These are phyloP conservation scores for Drosophila villosipedis DNA, from an alignment of 2,888 invertebrate genomes.

Conservation along the genomic window DNA sequence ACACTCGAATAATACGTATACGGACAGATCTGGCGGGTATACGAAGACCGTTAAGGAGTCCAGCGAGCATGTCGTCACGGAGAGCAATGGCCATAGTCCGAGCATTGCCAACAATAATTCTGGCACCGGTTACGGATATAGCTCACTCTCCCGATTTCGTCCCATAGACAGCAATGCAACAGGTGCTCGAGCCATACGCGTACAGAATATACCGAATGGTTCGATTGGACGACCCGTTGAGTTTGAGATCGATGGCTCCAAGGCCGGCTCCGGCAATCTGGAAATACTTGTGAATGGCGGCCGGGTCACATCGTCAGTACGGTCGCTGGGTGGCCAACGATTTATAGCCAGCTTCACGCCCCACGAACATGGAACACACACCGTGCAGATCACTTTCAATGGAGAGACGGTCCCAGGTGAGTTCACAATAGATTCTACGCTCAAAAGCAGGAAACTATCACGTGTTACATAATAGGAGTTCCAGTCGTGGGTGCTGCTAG, in stretches of 20 bases:
- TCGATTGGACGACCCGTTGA: conserved; percentile 96
- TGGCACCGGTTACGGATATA: conserved; percentile 73
- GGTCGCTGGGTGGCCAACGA: conserved; percentile 94
- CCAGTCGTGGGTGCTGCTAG: conserved; percentile 28
- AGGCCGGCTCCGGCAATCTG: conserved; percentile 98
- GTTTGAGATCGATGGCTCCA: conserved; percentile 98
- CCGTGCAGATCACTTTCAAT: conserved; percentile 97
- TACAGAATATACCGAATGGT: conserved; percentile 94
- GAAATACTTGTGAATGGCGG: conserved; percentile 98
- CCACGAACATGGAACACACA: conserved; percentile 92
- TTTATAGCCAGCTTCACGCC: conserved; percentile 97
- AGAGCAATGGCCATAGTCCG: conserved; percentile 72
- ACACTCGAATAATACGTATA: conserved; percentile 83
- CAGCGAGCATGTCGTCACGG: conserved; percentile 84
- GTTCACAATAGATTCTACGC: conserved; percentile 81
- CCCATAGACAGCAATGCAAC: conserved; percentile 87
- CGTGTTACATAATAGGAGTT: conserved; percentile 25
- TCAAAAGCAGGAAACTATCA: conserved; percentile 18
- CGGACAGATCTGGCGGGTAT: conserved; percentile 83
- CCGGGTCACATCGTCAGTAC: conserved; percentile 96
- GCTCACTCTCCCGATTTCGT: conserved; percentile 83
- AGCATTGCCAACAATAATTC: conserved; percentile 26
- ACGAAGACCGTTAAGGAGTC: conserved; percentile 85
- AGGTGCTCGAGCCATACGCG: conserved; percentile 93
- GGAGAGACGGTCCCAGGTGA: conserved; percentile 95